A percentile compares a stretch with the other conserved stretches of the same genome.
Evolutionary conservation across 2,113 vertebrate genomes (phyloP).

Genomic region (Rhinolophus sinicus): DNA sequence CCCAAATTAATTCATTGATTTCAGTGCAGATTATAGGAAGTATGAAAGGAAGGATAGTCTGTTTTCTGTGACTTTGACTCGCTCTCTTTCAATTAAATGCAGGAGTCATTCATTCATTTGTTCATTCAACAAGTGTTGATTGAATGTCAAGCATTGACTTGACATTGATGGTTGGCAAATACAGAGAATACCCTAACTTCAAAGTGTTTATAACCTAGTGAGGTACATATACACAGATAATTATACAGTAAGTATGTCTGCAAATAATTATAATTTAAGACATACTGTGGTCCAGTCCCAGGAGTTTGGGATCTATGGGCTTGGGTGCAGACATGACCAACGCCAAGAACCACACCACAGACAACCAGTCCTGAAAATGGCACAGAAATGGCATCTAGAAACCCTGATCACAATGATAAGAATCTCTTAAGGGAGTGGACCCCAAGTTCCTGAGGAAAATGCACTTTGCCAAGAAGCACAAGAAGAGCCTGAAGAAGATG

Average conservation of each 20-base stretch:
- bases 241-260: not conserved
- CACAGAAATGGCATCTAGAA: too few species aligned
- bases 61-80: constrained; percentile 4
- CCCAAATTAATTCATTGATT: constrained; percentile 5
- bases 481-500: too few species aligned
- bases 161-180: not conserved
- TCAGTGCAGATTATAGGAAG: constrained; percentile 29
- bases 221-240: not conserved
- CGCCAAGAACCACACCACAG: too few species aligned
- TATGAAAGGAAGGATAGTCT: not conserved
- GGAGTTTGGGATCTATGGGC: too few species aligned
- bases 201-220: not conserved
- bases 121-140: constrained; percentile 1
- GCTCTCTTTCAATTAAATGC: constrained; percentile 27
- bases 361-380: too few species aligned
- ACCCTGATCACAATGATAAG: too few species aligned
- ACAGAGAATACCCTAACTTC: not conserved
- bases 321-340: too few species aligned
- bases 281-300: not conserved
- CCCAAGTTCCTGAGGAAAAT: too few species aligned
- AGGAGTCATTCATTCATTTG: not conserved
- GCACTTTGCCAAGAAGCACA: too few species aligned
- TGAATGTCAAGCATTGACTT: not conserved
- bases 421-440: too few species aligned
- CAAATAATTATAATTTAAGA: constrained; percentile 32